These are phyloP conservation scores for Ormyrus thymus DNA, from an alignment of 2,888 invertebrate genomes.

Conservation along the genomic window DNA sequence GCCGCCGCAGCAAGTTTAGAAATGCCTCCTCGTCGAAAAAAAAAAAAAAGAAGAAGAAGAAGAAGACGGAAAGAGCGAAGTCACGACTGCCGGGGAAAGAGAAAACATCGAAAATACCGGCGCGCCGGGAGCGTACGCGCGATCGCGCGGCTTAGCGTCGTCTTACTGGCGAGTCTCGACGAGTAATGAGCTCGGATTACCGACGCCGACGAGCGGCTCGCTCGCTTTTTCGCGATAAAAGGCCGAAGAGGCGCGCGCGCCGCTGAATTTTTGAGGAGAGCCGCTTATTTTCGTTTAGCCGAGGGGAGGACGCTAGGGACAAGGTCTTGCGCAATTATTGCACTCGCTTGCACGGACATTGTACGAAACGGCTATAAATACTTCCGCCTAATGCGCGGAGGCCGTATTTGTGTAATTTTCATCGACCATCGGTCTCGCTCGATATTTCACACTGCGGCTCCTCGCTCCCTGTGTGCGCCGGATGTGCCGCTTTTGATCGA, in stretches of 20 bases:
- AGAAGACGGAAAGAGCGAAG: not conserved
- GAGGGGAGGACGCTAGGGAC: not conserved
- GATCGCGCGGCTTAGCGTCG: not conserved
- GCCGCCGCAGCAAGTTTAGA: too few species aligned
- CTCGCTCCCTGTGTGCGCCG: too few species aligned
- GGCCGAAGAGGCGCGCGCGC: not conserved
- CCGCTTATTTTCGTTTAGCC: not conserved
- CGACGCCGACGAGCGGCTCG: not conserved
- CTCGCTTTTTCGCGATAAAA: not conserved
- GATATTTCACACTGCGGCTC: not conserved
- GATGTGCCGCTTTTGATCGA: too few species aligned
- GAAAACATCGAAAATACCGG: not conserved
- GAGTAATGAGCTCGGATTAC: conserved; percentile 33
- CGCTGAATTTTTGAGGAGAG: not conserved
- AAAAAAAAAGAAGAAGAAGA: not conserved
- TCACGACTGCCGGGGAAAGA: not conserved
- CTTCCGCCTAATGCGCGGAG: not conserved
- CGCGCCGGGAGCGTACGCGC: not conserved
- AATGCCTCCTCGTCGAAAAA: not conserved
- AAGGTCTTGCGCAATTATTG: conserved; percentile 33
- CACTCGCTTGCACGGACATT: conserved; percentile 9
- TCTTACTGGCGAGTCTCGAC: conserved; percentile 1
- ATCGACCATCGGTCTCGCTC: conserved; percentile 21
- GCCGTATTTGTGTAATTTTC: conserved; percentile 12
- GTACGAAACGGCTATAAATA: conserved; percentile 18